Conservation (phyloP, 2,888 invertebrate species). For the Cheilosia impressa region DNA sequence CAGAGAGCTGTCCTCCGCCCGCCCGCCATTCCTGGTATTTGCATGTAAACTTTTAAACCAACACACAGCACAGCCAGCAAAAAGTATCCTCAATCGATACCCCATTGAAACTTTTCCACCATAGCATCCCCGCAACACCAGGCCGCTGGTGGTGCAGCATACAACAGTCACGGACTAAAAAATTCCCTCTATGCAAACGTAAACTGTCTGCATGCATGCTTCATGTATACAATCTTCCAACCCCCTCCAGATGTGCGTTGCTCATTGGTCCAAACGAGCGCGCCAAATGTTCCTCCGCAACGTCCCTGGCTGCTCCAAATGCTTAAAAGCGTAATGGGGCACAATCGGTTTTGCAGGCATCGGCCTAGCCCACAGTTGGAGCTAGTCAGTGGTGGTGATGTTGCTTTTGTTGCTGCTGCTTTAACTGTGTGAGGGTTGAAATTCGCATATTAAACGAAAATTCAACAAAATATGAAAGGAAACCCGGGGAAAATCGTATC, state of each 20-base stretch:
- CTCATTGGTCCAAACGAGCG: constrained; percentile 72
- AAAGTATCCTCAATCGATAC: constrained; percentile 70
- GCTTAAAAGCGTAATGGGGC: constrained; percentile 73
- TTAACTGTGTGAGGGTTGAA: constrained; percentile 35
- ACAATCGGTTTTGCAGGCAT: constrained; percentile 70
- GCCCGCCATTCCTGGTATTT: constrained; percentile 49
- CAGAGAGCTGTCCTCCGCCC: background rate
- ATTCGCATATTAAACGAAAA: constrained; percentile 74
- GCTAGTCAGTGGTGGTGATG: constrained; percentile 28
- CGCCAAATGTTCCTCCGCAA: constrained; percentile 66
- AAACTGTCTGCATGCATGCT: constrained; percentile 75
- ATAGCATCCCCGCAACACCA: background rate
- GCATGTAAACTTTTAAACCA: constrained; percentile 74
- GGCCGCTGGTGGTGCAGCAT: too few relatives aligned
- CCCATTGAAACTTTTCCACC: constrained; percentile 67
- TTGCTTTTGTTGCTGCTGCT: constrained; percentile 5
- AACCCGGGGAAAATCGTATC: constrained; percentile 29
- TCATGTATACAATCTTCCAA: constrained; percentile 58
- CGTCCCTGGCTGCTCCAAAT: constrained; percentile 60
- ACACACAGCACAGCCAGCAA: constrained; percentile 50
- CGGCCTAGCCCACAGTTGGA: constrained; percentile 57
- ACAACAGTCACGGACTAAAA: constrained; percentile 55
- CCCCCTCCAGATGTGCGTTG: constrained; percentile 54
- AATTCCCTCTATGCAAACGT: constrained; percentile 69
- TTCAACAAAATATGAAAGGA: constrained; percentile 67